Evolutionary conservation across 2,888 invertebrate genomes (phyloP).

Genomic region (Lamellibrachia satsuma): DNA sequence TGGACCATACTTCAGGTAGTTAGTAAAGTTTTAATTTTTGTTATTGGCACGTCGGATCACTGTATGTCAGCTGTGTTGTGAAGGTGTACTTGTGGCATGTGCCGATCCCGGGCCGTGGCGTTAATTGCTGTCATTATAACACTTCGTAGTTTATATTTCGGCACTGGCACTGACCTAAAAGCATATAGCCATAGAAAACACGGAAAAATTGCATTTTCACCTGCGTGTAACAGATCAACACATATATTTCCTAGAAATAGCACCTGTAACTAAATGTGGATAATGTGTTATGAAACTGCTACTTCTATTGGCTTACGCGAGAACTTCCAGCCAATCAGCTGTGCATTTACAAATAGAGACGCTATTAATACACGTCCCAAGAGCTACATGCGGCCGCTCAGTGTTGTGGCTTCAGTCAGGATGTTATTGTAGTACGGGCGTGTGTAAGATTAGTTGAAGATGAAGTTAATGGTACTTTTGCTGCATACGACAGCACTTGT

Average conservation of each 20-base stretch:
- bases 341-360: neutral
- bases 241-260: neutral
- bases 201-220: neutral
- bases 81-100: too few species aligned
- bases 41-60: too few species aligned
- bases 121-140: too few species aligned
- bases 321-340: constrained; percentile 12
- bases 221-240: neutral
- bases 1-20: too few species aligned
- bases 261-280: neutral
- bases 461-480: neutral
- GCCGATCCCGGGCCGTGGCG: too few species aligned
- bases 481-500: neutral
- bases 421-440: neutral
- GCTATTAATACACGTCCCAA: neutral
- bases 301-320: neutral
- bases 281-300: neutral
- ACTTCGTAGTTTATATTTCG: too few species aligned
- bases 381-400: neutral
- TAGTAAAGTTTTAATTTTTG: too few species aligned
- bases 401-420: neutral
- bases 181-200: neutral
- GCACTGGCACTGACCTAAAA: too few species aligned
- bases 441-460: neutral
- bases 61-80: too few species aligned